phyloP scores from a whole-genome alignment of 64 coral and sea anemone genomes.

The Platygyra sinensis region DNA sequence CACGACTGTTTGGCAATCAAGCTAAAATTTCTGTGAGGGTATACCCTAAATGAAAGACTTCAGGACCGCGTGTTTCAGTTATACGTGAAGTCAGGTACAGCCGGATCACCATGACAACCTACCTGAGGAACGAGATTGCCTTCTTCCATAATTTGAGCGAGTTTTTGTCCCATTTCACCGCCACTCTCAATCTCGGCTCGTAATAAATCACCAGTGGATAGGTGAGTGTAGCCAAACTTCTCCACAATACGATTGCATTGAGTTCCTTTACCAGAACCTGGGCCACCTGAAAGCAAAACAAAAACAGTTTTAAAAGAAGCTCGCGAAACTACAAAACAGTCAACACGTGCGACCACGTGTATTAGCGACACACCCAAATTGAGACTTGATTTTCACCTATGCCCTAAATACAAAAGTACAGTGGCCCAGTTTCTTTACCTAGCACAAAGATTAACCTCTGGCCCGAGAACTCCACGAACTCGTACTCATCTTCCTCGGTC shows the following conservation, averaged over 20 bases:
- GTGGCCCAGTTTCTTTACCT: slow-evolving; percentile 28
- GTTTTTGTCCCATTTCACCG: slow-evolving; percentile 57
- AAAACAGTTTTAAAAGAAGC: background rate
- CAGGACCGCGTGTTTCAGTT: no score
- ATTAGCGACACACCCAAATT: background rate
- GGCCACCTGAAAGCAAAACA: slow-evolving; percentile 52
- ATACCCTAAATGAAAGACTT: no score
- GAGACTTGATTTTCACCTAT: no score
- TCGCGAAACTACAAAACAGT: no score
- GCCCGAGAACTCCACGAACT: slow-evolving; percentile 79
- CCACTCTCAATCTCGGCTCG: slow-evolving; percentile 71
- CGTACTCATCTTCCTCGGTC: slow-evolving; percentile 37
- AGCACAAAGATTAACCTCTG: slow-evolving; percentile 93
- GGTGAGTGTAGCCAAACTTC: slow-evolving; percentile 67
- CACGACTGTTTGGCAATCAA: no score
- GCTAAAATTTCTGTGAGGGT: no score
- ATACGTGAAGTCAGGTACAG: no score
- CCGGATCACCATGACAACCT: background rate
- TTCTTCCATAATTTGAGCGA: slow-evolving; percentile 67
- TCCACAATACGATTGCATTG: slow-evolving; percentile 66
- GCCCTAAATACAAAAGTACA: no score
- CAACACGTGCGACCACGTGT: background rate
- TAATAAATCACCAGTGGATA: slow-evolving; percentile 72
- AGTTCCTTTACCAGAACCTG: slow-evolving; percentile 83
- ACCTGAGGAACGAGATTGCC: slow-evolving; percentile 77